Evolutionary conservation across 2,797 vertebrate species (phyloP), one percentile per base, ranked within the genome.

Genomic region (Acrocephalus scirpaceus): DNA sequence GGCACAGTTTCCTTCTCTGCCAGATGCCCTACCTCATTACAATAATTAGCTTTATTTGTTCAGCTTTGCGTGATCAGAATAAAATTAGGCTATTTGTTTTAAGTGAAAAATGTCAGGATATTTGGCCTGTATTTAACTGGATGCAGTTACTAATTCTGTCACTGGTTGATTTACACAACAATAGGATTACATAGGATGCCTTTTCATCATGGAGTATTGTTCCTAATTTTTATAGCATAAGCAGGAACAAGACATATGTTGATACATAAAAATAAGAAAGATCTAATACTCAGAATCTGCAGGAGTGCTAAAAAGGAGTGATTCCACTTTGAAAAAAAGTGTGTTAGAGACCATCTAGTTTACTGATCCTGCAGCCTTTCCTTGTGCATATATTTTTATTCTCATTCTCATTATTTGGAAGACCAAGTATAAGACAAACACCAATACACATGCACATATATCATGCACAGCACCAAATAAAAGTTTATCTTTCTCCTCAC

Each of bases 21-120:
- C 82, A 77, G 58, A 27, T 81, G 51, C 34, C n/a, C 57, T 77
- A 27, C 27, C 22, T 22, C 47, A 34, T 66, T 50, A 30, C 77
- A 16, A 69, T 78, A 34, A 81, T 88, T 50, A 66, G 29, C 36
- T 84, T 62, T 72, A 70, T 86, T 95, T 95, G 22, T 44, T 91
- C 62, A 88, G 54, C 15, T 81, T 95, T 81, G 27, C 16, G 1
- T 75, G 36, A 42, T 81, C 27, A 84, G 50, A 86, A 93, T 88
- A 58, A 93, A 90, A 93, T 88, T 84, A 90, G 9, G 30, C 42
- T 56, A 80, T 74, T 73, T 83, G 74, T 78, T 90, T 77, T 54
- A 65, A 65, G 38, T 91, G 75, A 85, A 29, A 83, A 92, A 77
- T 91, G 60, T 90, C 70, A 84, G 54, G 23, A 56, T 82, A 61